Conservation (phyloP, 2,113 vertebrate species). For the Fukomys damarensis region DNA sequence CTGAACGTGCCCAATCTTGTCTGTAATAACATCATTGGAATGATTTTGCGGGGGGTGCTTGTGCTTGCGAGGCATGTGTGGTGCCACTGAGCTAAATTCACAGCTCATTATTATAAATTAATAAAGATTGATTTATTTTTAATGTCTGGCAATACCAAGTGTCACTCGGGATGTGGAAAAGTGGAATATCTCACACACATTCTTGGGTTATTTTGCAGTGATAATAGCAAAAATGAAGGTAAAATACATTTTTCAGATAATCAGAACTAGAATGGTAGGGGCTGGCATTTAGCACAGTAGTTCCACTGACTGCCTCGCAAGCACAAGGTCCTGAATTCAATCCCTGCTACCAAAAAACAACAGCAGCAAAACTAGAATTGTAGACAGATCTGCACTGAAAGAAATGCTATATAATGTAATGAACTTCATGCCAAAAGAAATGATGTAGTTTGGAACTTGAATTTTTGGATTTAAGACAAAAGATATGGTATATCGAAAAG, state of each 20-base stretch:
- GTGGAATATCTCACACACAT: not conserved
- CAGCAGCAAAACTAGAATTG: too few relatives aligned
- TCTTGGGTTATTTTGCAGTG: not conserved
- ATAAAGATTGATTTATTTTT: constrained; percentile 25
- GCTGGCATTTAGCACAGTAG: too few relatives aligned
- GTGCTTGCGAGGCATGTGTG: too few relatives aligned
- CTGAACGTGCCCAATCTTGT: too few relatives aligned
- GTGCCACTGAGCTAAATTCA: too few relatives aligned
- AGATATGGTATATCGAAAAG: not conserved
- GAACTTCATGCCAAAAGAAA: not conserved
- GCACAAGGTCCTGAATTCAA: too few relatives aligned
- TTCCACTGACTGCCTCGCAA: too few relatives aligned
- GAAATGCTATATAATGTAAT: not conserved
- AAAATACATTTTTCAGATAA: constrained; percentile 32
- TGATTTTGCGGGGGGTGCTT: too few relatives aligned
- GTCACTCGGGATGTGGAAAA: not conserved
- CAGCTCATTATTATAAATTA: too few relatives aligned
- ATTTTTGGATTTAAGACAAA: not conserved
- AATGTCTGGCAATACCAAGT: not conserved
- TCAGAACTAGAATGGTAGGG: not conserved
- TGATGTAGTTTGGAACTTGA: not conserved
- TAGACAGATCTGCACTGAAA: not conserved
- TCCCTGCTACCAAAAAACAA: too few relatives aligned
- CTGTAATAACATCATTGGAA: not conserved
- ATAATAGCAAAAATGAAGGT: not conserved